Evolutionary conservation across 2,113 vertebrate species (phyloP).

Genomic region (Ciconia stormi): DNA sequence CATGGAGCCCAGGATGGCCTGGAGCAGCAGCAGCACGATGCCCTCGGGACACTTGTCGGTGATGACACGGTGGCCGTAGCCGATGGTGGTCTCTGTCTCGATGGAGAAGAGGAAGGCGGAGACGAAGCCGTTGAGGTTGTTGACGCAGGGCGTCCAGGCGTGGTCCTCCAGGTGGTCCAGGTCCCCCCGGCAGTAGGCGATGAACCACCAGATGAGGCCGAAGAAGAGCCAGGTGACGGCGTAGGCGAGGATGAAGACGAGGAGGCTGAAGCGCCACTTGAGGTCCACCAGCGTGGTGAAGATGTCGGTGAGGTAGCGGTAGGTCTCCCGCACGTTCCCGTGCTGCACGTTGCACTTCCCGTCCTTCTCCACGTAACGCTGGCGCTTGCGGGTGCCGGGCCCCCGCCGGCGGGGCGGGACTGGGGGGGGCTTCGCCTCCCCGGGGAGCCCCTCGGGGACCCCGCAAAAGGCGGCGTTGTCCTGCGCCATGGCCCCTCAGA

Average conservation of each 20-base stretch:
- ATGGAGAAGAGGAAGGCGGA: slow-evolving; percentile 98
- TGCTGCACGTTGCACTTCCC: slow-evolving; percentile 94
- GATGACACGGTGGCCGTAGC: slow-evolving; percentile 94
- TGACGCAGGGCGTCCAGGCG: slow-evolving; percentile 93
- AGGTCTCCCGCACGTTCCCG: slow-evolving; percentile 91
- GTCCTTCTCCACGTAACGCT: slow-evolving; percentile 96
- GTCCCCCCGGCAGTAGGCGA: slow-evolving; percentile 94
- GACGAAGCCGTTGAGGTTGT: slow-evolving; percentile 95
- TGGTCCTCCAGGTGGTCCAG: slow-evolving; percentile 93
- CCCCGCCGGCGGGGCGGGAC: background rate
- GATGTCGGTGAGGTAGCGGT: slow-evolving; percentile 96
- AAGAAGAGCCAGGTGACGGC: slow-evolving; percentile 97
- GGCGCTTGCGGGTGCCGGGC: slow-evolving; percentile 76
- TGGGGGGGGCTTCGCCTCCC: background rate
- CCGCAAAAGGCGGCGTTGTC: slow-evolving; percentile 27
- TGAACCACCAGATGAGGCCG: slow-evolving; percentile 97
- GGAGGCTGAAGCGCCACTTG: slow-evolving; percentile 94
- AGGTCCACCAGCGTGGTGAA: slow-evolving; percentile 98
- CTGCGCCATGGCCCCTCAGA: slow-evolving; percentile 26
- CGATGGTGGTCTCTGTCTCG: slow-evolving; percentile 95
- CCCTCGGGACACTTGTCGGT: slow-evolving; percentile 95
- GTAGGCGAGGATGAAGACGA: slow-evolving; percentile 95
- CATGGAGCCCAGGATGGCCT: slow-evolving; percentile 97
- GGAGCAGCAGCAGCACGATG: slow-evolving; percentile 90
- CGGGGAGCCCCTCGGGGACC: slow-evolving; percentile 12